These are phyloP conservation scores for Euura lappo DNA, from an alignment of 1,140 invertebrate species.

Conservation along the genomic window DNA sequence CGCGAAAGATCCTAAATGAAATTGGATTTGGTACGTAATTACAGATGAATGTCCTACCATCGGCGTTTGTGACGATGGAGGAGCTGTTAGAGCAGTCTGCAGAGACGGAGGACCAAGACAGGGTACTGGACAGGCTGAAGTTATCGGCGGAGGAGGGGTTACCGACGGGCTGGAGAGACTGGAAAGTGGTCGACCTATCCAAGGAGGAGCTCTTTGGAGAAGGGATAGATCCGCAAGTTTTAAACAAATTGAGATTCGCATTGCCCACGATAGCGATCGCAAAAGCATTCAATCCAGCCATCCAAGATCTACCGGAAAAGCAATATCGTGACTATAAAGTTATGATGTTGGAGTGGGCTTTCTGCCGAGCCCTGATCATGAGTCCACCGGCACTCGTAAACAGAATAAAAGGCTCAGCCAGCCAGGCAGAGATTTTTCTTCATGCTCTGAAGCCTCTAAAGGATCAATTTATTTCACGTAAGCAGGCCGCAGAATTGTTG, in stretches of 20 bases:
- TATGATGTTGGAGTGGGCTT: slow-evolving; percentile 34
- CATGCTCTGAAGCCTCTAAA: slow-evolving; percentile 18
- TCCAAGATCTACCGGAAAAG: slow-evolving; percentile 26
- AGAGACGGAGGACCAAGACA: background rate
- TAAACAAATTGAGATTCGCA: slow-evolving; percentile 32
- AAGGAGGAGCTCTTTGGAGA: slow-evolving; percentile 4
- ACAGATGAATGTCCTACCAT: background rate
- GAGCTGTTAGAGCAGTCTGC: slow-evolving; percentile 10
- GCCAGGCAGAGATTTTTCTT: slow-evolving; percentile 16
- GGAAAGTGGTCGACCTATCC: background rate
- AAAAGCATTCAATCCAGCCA: slow-evolving; percentile 24
- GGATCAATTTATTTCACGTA: slow-evolving; percentile 12
- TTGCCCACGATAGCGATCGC: slow-evolving; percentile 28
- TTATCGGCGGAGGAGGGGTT: slow-evolving; percentile 7
- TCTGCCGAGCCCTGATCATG: slow-evolving; percentile 32
- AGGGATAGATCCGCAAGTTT: slow-evolving; percentile 24
- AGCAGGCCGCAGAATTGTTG: slow-evolving; percentile 8
- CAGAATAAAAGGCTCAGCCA: slow-evolving; percentile 29
- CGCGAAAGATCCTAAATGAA: background rate
- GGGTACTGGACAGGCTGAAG: slow-evolving; percentile 14
- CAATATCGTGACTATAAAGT: slow-evolving; percentile 28
- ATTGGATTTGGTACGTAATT: background rate
- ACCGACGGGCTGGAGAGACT: slow-evolving; percentile 9
- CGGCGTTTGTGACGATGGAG: background rate
- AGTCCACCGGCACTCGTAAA: slow-evolving; percentile 19